Percentiles rank a stretch among this genome's conserved stretches.
Evolutionary conservation across 2,797 vertebrate species (phyloP).

Genomic region (Eulemur mongoz): DNA sequence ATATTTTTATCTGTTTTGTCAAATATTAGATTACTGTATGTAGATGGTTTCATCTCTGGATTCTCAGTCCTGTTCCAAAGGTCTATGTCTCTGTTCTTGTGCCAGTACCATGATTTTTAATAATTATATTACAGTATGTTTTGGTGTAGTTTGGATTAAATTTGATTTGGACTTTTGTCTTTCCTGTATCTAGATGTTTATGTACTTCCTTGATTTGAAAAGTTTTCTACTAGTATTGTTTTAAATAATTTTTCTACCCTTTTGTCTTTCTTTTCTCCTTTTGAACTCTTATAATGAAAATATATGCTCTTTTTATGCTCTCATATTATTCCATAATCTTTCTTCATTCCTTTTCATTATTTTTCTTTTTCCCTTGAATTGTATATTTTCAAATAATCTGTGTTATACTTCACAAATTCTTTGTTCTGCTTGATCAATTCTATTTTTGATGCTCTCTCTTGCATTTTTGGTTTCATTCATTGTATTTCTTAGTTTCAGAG

Average conservation of each 20-base stretch:
- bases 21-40: too few species aligned
- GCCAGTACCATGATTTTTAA: neutral
- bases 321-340: neutral
- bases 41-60: too few species aligned
- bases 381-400: neutral
- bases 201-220: neutral
- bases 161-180: neutral
- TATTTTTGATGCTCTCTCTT: neutral
- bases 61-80: too few species aligned
- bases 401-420: neutral
- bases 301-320: neutral
- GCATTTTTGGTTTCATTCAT: neutral
- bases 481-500: neutral
- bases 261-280: neutral
- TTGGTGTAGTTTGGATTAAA: neutral
- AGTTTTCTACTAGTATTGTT: neutral
- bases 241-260: neutral
- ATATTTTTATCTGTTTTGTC: too few species aligned
- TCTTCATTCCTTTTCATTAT: neutral
- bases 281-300: neutral
- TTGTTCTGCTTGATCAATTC: neutral
- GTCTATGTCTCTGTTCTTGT: too few species aligned
- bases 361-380: neutral
- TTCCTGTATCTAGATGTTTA: neutral
- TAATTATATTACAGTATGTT: neutral